Percentiles rank a stretch among this genome's conserved stretches.
Conservation (phyloP, 1,140 invertebrate species). For the Gryon sp. region DNA sequence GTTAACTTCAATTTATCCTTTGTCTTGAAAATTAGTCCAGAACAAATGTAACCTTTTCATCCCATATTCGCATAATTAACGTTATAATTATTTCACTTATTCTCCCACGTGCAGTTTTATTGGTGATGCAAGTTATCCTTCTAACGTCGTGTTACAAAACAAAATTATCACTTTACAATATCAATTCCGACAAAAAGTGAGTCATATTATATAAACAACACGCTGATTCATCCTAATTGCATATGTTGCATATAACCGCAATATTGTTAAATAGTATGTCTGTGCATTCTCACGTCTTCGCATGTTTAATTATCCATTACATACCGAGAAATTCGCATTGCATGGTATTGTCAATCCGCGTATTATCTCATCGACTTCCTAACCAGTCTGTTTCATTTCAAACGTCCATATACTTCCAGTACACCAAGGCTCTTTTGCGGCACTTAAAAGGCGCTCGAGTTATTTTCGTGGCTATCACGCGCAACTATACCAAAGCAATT, state of each 20-base stretch:
- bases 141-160: conserved; percentile 8
- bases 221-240: conserved; percentile 39
- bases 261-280: conserved; percentile 23
- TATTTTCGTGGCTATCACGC: conserved; percentile 23
- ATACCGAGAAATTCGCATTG: conserved; percentile 13
- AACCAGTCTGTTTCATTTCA: conserved; percentile 15
- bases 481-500: conserved; percentile 8
- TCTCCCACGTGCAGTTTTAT: conserved; percentile 20
- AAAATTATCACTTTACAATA: conserved; percentile 22
- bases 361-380: conserved; percentile 43
- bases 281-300: conserved; percentile 43
- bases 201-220: conserved; percentile 27
- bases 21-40: background rate
- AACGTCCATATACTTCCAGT: background rate
- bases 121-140: conserved; percentile 35
- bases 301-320: conserved; percentile 31
- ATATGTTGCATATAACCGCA: conserved; percentile 6
- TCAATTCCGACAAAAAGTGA: conserved; percentile 19
- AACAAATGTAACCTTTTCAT: conserved; percentile 7
- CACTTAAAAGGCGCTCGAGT: conserved; percentile 25
- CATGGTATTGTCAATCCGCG: conserved; percentile 31
- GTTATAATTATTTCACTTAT: conserved; percentile 1
- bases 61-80: conserved; percentile 4
- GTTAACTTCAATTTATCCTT: no score
- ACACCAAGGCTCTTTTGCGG: conserved; percentile 21